A percentile compares a stretch with the other conserved stretches of the same genome.
Evolutionary conservation across 2,113 vertebrate genomes (phyloP).

Genomic region (Lasiurus borealis): DNA sequence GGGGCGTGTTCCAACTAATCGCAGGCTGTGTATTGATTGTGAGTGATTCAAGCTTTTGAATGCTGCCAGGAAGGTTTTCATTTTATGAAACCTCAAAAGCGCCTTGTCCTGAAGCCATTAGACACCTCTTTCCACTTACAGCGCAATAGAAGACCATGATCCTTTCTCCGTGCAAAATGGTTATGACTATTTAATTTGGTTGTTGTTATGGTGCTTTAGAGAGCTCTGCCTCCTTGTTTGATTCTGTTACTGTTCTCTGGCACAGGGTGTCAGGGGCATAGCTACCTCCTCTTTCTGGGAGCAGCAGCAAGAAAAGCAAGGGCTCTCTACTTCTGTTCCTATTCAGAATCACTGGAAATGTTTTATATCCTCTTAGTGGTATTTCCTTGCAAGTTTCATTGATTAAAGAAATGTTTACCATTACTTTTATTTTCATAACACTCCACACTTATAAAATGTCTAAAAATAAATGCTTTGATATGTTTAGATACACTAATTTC

Average conservation of each 20-base stretch:
- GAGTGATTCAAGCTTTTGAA: slow-evolving; percentile 49
- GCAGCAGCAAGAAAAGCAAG: background rate
- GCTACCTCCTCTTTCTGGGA: background rate
- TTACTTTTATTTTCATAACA: slow-evolving; percentile 36
- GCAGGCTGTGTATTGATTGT: slow-evolving; percentile 69
- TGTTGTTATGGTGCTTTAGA: background rate
- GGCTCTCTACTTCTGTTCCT: background rate
- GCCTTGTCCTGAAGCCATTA: background rate
- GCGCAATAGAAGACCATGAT: background rate
- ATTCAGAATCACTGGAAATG: background rate
- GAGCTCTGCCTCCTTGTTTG: background rate
- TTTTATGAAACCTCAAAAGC: slow-evolving; percentile 49
- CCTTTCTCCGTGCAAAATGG: background rate
- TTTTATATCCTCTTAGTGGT: background rate
- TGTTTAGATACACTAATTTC: background rate
- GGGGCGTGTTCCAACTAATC: slow-evolving; percentile 42
- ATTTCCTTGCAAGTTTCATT: background rate
- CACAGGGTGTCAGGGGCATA: background rate
- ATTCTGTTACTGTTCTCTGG: background rate
- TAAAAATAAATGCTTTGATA: background rate
- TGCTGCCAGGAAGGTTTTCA: slow-evolving; percentile 61
- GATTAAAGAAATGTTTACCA: background rate
- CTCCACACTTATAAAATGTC: slow-evolving; percentile 6
- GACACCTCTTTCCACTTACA: background rate
- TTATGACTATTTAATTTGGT: background rate